These are phyloP conservation scores for Alouatta palliata DNA, from an alignment of 2,113 vertebrate genomes.

Conservation along the genomic window DNA sequence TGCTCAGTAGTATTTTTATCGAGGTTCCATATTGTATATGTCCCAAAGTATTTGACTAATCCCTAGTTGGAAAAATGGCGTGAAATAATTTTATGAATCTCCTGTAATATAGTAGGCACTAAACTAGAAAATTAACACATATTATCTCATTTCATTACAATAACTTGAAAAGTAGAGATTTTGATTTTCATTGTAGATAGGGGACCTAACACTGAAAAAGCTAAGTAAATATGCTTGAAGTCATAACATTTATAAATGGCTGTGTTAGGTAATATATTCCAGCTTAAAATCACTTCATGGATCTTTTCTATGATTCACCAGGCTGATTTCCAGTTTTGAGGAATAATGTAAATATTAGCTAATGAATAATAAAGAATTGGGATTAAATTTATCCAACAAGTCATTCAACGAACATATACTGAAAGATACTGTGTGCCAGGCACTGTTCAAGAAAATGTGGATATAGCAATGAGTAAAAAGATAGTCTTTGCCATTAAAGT, in stretches of 20 bases:
- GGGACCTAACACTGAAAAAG: neutral
- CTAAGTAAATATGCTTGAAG: neutral
- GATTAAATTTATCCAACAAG: neutral
- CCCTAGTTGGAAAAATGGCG: neutral
- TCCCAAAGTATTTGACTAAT: neutral
- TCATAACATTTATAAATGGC: neutral
- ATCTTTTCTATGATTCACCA: neutral
- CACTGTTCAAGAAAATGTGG: neutral
- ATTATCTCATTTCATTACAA: neutral
- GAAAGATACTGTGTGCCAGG: neutral
- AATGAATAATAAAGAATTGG: neutral
- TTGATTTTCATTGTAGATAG: neutral
- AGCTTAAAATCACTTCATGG: neutral
- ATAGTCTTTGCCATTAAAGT: neutral
- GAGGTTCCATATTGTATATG: neutral
- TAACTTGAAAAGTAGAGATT: neutral
- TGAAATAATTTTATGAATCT: neutral
- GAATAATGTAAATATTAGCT: neutral
- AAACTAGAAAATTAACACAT: neutral
- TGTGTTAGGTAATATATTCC: neutral
- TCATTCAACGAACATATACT: neutral
- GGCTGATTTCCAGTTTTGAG: neutral
- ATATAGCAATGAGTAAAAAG: neutral
- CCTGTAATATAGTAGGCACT: neutral
- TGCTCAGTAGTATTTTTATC: neutral